phyloP scores from a whole-genome alignment of 2,888 invertebrate genomes.

The Helicoverpa assulta region DNA sequence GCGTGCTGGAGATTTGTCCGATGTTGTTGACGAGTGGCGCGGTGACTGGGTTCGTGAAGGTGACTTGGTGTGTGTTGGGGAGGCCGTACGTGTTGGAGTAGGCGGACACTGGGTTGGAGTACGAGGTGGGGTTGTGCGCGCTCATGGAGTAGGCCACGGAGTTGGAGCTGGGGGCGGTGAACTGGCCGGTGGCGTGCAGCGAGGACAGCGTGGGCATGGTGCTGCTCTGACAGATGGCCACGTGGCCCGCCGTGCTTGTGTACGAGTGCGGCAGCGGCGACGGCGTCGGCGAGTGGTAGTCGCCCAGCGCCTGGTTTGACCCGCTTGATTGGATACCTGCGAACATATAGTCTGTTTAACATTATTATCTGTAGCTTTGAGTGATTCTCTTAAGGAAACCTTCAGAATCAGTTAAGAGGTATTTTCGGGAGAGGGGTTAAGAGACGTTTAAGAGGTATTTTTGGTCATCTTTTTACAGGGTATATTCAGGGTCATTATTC shows the following conservation, averaged over 20 bases:
- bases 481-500: neutral
- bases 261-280: slow-evolving; percentile 90
- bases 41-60: slow-evolving; percentile 87
- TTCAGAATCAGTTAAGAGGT: no score
- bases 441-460: neutral
- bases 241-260: slow-evolving; percentile 83
- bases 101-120: slow-evolving; percentile 88
- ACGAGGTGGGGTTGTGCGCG: slow-evolving; percentile 88
- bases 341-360: slow-evolving; percentile 48
- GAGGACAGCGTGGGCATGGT: slow-evolving; percentile 92
- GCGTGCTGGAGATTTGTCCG: slow-evolving; percentile 86
- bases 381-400: neutral
- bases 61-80: slow-evolving; percentile 87
- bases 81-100: slow-evolving; percentile 87
- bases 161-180: slow-evolving; percentile 86
- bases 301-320: slow-evolving; percentile 93
- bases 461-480: no score
- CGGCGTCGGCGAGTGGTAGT: slow-evolving; percentile 91
- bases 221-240: slow-evolving; percentile 91
- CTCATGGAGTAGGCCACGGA: slow-evolving; percentile 88
- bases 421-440: no score
- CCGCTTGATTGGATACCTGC: slow-evolving; percentile 92
- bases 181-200: slow-evolving; percentile 84
- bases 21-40: slow-evolving; percentile 88
- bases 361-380: slow-evolving; percentile 9